These are phyloP conservation scores for Rhynchopsitta pachyrhyncha DNA, from an alignment of 2,113 vertebrate genomes.

Conservation along the genomic window DNA sequence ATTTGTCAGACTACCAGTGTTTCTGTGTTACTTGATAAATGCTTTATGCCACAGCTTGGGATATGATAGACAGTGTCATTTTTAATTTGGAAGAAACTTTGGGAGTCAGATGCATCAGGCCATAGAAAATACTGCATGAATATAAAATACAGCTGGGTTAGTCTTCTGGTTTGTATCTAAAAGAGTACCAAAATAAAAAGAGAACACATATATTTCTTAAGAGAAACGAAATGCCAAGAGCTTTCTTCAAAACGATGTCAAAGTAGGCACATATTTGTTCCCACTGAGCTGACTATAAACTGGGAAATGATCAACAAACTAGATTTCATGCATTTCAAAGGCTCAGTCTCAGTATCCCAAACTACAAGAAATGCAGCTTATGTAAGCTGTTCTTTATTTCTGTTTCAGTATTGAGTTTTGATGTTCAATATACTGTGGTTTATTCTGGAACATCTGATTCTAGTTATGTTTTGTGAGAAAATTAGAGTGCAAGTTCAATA, in stretches of 20 bases:
- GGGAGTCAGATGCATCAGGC: neutral
- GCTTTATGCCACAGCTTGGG: constrained; percentile 4
- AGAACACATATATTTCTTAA: neutral
- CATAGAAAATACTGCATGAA: neutral
- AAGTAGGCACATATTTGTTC: neutral
- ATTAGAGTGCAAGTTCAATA: neutral
- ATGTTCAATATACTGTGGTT: neutral
- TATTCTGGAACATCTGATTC: constrained; percentile 24
- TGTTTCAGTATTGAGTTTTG: neutral
- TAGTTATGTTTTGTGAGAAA: constrained; percentile 4
- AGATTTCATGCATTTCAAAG: constrained; percentile 35
- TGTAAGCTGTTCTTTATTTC: neutral
- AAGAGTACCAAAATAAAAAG: neutral
- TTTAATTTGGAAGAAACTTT: constrained; percentile 28
- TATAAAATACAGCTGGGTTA: constrained; percentile 9
- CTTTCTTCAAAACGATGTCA: neutral
- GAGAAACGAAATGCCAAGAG: neutral
- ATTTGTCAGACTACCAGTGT: neutral
- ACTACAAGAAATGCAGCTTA: neutral
- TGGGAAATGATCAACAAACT: constrained; percentile 5
- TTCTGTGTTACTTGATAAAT: neutral
- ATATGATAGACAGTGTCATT: constrained; percentile 18
- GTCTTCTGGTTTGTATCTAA: neutral
- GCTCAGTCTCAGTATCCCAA: neutral
- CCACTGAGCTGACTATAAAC: neutral